A percentile compares a stretch with the other conserved stretches of the same genome.
These are phyloP conservation scores for Mechanitis mazaeus DNA, from an alignment of 2,888 invertebrate genomes.

Conservation along the genomic window DNA sequence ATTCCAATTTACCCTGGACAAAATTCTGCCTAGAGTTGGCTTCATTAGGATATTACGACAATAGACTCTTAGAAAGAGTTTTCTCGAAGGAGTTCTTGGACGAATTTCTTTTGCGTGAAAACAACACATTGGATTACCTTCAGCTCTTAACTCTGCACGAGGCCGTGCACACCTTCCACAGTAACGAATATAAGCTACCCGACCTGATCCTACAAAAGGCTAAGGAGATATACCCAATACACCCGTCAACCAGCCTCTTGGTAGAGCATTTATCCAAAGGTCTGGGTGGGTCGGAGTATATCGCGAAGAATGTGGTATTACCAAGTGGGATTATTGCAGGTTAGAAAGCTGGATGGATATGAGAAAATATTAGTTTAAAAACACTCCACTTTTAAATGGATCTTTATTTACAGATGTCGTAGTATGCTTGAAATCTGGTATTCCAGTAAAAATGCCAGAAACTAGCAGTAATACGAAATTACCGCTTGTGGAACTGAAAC, in stretches of 20 bases:
- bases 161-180: conserved; percentile 67
- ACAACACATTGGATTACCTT: conserved; percentile 62
- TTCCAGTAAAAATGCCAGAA: conserved; percentile 43
- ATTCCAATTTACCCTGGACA: conserved; percentile 66
- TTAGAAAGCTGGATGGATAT: conserved; percentile 37
- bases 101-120: conserved; percentile 49
- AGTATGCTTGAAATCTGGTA: conserved; percentile 50
- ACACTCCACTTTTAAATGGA: not conserved
- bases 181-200: conserved; percentile 54
- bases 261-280: conserved; percentile 67
- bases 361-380: not conserved
- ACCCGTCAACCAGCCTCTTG: conserved; percentile 56
- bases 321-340: conserved; percentile 76
- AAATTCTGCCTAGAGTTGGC: conserved; percentile 76
- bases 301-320: conserved; percentile 71
- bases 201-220: conserved; percentile 53
- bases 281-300: conserved; percentile 75
- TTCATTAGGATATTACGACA: conserved; percentile 76
- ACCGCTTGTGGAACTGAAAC: conserved; percentile 54
- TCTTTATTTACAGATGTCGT: conserved; percentile 47
- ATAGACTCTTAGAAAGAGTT: conserved; percentile 67
- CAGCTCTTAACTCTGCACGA: conserved; percentile 76
- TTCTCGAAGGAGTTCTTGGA: conserved; percentile 71
- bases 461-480: conserved; percentile 36
- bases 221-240: conserved; percentile 45